Base-by-base conservation (phyloP, 2,888 invertebrate genomes). In the Arctia plantaginis region DNA sequence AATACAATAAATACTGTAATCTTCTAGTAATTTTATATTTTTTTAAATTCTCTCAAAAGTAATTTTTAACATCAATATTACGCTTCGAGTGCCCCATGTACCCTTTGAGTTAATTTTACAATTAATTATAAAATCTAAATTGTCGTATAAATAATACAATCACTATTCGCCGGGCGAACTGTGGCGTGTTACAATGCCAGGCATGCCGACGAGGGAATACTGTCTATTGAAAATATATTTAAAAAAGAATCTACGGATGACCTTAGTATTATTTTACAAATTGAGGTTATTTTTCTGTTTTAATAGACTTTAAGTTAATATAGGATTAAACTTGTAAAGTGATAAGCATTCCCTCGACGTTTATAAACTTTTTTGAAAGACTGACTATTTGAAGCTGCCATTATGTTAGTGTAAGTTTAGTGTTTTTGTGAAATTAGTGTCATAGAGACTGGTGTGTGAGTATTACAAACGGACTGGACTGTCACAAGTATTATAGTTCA, bases 71-170 rank as follows among this genome's bases (percentile, higher is more conserved):
- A 76, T 7, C 39, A 71, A 65, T 47, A 70, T 27, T 66, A 59
- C 35, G 74, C 80, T 79, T 80, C 82, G 83, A 85, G 86, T 87
- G 86, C 84, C 84, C 80, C 79, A 13, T 55, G 23, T 64, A 69
- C 80, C 83, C 77, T 76, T 75, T 72, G 80, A 85, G 84, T 86
- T 85, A 86, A 85, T 84, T 84, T 85, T 86, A 89, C 83, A 86
- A 86, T 86, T 85, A 86, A 87, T 70, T 87, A 87, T 86, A 87
- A 89, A 86, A 86, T 88, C 82, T 85, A 85, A 75, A 59, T 83
- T 81, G 76, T 81, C 77, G 77, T 84, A 83, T 79, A 74, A 47
- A 78, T 83, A 80, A 79, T 82, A 83, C 78, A 80, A 79, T 83
- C 79, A 82, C 79, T 73, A 51, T 73, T 76, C 83, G 76, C 77